Evolutionary conservation across 2,797 vertebrate genomes (phyloP), one percentile per base, ranked within the genome.

Genomic region (Aulostomus chinensis): DNA sequence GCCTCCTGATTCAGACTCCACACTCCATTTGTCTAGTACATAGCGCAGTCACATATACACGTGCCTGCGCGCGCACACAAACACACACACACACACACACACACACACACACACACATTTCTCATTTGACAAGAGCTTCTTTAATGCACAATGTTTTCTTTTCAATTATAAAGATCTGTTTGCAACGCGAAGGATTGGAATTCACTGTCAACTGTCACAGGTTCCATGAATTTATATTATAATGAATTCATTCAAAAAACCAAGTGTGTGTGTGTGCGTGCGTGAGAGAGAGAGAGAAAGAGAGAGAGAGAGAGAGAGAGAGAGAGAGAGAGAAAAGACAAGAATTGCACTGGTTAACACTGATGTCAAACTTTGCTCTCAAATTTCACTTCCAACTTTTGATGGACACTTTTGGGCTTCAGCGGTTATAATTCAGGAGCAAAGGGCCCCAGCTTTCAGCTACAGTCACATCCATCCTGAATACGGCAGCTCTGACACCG

Each of bases 401-500:
- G 40, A 48, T 1, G 12, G 29, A 29, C 43, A 46, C 8, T 36
- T 58, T 18, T 9, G n/a, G 14, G 4, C 31, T 46, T 52, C 28
- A n/a, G 32, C 0, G 1, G 39, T 38, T 48, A 11, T 64, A 49
- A 69, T 13, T 53, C 39, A 47, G 22, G 6, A 41, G 48, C 7
- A 31, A 40, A 51, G 10, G 17, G 45, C 52, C 30, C 32, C 31
- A 7, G 34, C 28, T 40, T 25, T 53, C 17, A 45, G 60, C 49
- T 21, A 26, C 24, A 28, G 67, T 37, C 50, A 38, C 58, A 78
- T 82, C 63, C 46, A 66, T 58, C 50, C 58, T 50, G 58, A 42
- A 76, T 53, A 31, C 38, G 43, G 53, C 35, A 48, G 53, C 72
- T 59, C 54, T 56, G 66, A 68, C 74, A 72, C 64, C 67, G 68